These are phyloP conservation scores for Siderastrea radians DNA, from an alignment of 92 coral and sea anemone species.

Conservation along the genomic window DNA sequence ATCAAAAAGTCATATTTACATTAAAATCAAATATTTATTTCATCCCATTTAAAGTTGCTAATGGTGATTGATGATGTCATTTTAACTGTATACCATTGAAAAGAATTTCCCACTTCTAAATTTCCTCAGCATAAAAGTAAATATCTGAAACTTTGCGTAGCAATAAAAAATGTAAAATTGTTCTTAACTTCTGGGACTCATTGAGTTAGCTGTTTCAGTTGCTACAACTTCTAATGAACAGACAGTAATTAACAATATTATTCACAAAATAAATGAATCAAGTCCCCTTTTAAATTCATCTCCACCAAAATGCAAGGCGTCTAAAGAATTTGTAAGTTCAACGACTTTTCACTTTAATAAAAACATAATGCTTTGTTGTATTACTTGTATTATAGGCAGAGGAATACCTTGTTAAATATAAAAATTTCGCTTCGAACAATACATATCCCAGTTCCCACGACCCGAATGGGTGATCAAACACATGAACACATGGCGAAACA, in stretches of 20 bases:
- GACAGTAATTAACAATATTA: no score
- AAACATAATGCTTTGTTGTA: background rate
- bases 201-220: no score
- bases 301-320: no score
- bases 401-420: background rate
- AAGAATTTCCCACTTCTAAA: background rate
- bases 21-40: background rate
- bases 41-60: background rate
- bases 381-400: background rate
- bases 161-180: no score
- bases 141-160: no score
- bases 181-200: no score
- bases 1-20: background rate
- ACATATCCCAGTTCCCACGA: conserved; percentile 41
- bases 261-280: no score
- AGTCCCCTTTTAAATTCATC: no score
- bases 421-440: conserved; percentile 17
- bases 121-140: background rate
- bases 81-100: background rate
- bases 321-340: background rate
- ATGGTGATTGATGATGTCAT: background rate
- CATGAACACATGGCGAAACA: conserved; percentile 53
- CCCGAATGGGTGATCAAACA: conserved; percentile 35
- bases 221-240: no score
- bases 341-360: no score